Evolutionary conservation across 2,797 vertebrate genomes (phyloP), one percentile per base, ranked within the genome.

Genomic region (Hyperoplus immaculatus): DNA sequence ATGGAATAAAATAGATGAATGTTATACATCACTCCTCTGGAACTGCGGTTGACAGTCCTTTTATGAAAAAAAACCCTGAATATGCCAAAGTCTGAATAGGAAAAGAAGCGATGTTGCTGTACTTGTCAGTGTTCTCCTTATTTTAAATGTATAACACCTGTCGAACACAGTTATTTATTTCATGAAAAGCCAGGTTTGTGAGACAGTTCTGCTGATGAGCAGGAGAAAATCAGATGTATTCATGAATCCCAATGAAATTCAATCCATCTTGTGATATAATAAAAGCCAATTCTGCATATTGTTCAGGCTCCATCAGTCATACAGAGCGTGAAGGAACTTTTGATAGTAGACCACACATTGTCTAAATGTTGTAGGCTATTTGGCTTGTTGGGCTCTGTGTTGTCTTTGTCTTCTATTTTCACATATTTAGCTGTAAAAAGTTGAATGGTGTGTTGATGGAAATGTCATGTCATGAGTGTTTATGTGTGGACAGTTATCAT

Each of bases 131-230:
- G 77, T 61, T 71, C 16, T 56, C 36, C 43, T 57, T 43, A 77
- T 74, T 71, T 56, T 63, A 60, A 29, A 65, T 45, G 54, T 72
- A 77, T 63, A 64, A 63, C 49, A 74, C 65, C 70, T 75, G 67
- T 72, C 84, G 55, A 59, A 56, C 45, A 51, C 68, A 53, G 49
- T 69, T 39, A 64, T 43, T 49, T 60, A 45, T 16, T 57, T 9
- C 13, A 63, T 3, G 3, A 47, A 53, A 73, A 59, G 18, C 50
- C 53, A 42, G 36, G 13, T 59, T 60, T 61, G 58, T 57, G 18
- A 79, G 77, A 68, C 73, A 77, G 73, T 63, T 77, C 41, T 79
- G 79, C 72, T 82, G 79, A 80, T 76, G 72, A 75, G 58, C 54
- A 42, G 11, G 16, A 21, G 21, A 47, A 82, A 74, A 64, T 82